Base-by-base conservation (phyloP, 1,140 invertebrate genomes). In the Diuraphis noxia region DNA sequence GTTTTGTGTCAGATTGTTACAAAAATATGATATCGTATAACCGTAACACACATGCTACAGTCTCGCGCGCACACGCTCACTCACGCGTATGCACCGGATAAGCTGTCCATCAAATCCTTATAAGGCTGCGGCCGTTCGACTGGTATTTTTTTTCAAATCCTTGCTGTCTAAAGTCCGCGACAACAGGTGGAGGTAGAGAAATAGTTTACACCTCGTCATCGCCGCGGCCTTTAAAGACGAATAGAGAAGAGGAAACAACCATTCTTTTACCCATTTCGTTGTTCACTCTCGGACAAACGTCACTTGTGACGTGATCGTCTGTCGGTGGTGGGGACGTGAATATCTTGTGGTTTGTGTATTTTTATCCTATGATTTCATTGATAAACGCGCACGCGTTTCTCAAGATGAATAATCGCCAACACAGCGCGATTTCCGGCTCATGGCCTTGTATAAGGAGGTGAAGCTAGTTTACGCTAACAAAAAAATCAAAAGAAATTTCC, bases 31-130 rank as follows among this genome's bases (percentile, higher is more conserved):
- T 86, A 86, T 86, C 84, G 19, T 23, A 88, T 63, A 88, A 56
- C 86, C 86, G 49, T 87, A 87, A 56, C 49, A 40, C 34, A 56
- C 36, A 87, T 25, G 30, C 38, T 17, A 41, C 17, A 40, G 23
- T n/a, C 81, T 84, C 79, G 41, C 41, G 41, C 41, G 30, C 82
- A 19, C 41, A 81, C 40, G n/a, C 30, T 43, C 1, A 19, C 40
- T n/a, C 30, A 52, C 46, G 10, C 52, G 36, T 49, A 87, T 40
- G 36, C 88, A 43, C 88, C 88, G 88, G 72, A 91, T 91, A 91
- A 91, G n/a, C 89, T 91, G 89, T 91, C 89, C 89, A 81, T 91
- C 77, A 91, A 52, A 81, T 43, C 89, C 89, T 79, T 91, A 91
- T 91, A 91, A 91, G 89, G 89, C 43, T 23, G 21, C 43, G 23